Base-by-base conservation (phyloP, 2,888 invertebrate species). In the Chaetogeoica ovagalla region DNA sequence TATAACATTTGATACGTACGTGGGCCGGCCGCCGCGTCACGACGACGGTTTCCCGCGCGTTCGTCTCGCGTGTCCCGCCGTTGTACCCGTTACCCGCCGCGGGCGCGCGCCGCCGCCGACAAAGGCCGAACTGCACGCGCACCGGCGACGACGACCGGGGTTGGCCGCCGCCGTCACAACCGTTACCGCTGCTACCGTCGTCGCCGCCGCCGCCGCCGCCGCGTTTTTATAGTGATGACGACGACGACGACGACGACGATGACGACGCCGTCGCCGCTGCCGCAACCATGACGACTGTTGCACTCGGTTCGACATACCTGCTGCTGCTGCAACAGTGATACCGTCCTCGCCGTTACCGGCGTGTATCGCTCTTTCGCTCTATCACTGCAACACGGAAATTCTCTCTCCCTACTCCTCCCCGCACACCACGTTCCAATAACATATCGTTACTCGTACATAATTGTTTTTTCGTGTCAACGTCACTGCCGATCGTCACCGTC, bases 261-360 rank as follows among this genome's bases (percentile, higher is more conserved):
- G 73, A 21, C 43, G 30, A n/a, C 15, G 52, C 39, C 55, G 71
- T n/a, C 43, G 63, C 63, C 57, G 63, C 57, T 30, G 79, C 63
- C 71, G 79, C 79, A 71, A 71, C 79, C 79, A 71, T 79, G 70
- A 71, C 79, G 62, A 57, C 63, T 71, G 79, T 71, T 70, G 79
- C 79, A 70, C 62, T 73, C 73, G 63, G 63, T 13, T 63, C 65
- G 39, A n/a, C 55, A 37, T 71, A 21, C 39, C 74, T 63, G 68
- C 65, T 30, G 30, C 30, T 63, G 68, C 65, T 70, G 62, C 77
- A 65, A 55, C 63, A 62, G 77, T 77, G 77, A 77, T 77, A 65
- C 74, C n/a, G 55, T 11, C 13, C 48, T 11, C 48, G 3, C 11
- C 37, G 3, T 48, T 17, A 19, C 52, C 52, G 55, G 66, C 23